Conservation (phyloP, 2,113 vertebrate genomes). For the Tetraodon nigroviridis region DNA sequence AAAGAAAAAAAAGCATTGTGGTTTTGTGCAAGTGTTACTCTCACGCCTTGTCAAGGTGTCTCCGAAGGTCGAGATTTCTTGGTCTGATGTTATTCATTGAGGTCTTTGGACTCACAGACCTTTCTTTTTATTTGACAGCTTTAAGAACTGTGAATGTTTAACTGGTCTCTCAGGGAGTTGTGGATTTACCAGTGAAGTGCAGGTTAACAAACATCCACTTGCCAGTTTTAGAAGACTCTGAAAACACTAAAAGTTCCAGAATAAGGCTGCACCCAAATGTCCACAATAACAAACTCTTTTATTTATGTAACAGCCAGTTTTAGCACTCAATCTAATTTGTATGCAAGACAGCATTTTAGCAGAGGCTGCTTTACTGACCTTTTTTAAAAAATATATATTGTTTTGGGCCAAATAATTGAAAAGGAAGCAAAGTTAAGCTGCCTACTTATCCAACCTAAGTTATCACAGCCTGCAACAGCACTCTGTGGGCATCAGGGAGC, state of each 20-base stretch:
- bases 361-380: no score
- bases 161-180: background rate
- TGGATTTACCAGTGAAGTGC: no score
- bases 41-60: slow-evolving; percentile 27
- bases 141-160: slow-evolving; percentile 25
- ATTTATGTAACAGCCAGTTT: no score
- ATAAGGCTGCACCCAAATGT: no score
- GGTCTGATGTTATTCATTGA: background rate
- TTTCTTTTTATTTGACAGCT: slow-evolving; percentile 12
- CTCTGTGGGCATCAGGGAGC: background rate
- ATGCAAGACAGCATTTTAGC: no score
- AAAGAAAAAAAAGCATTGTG: slow-evolving; percentile 13
- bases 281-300: no score
- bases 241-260: no score
- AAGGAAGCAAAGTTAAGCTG: background rate
- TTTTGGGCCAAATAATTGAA: background rate
- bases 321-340: no score
- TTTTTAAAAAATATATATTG: no score
- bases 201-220: no score
- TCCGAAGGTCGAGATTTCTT: background rate
- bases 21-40: slow-evolving; percentile 20
- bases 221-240: no score
- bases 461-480: background rate
- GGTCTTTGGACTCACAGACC: background rate
- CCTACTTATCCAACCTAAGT: background rate